A percentile compares a stretch with the other conserved stretches of the same genome.
Conservation (phyloP, 2,888 invertebrate species). For the Perizoma affinitatum region DNA sequence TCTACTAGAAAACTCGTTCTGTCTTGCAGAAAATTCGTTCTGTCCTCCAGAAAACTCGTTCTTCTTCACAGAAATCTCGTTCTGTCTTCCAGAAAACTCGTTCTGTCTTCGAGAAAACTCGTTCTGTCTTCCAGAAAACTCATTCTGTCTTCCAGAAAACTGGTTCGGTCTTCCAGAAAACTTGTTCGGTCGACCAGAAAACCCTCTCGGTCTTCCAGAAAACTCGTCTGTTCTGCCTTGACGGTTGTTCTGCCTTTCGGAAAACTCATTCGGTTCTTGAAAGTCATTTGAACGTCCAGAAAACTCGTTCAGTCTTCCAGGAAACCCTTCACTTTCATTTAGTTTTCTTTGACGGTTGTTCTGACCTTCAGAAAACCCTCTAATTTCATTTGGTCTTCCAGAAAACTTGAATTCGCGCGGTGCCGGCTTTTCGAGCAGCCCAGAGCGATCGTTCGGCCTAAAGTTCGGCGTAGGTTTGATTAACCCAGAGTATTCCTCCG, state of each 20-base stretch:
- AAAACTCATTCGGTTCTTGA: neutral
- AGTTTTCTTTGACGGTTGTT: neutral
- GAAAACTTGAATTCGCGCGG: conserved; percentile 4
- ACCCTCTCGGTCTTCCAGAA: too few relatives aligned
- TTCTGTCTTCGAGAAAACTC: conserved; percentile 9
- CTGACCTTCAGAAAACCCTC: neutral
- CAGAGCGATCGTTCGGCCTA: conserved; percentile 7
- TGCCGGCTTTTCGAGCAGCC: neutral
- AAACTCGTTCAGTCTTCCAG: conserved; percentile 7
- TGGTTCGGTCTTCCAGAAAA: conserved; percentile 6
- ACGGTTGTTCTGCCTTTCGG: too few relatives aligned
- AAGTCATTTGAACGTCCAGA: neutral
- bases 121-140: neutral
- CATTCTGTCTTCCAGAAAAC: conserved; percentile 2
- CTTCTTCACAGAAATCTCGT: conserved; percentile 3
- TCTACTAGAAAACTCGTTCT: neutral
- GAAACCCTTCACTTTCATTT: neutral
- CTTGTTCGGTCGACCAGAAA: conserved; percentile 3
- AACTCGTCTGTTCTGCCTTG: too few relatives aligned
- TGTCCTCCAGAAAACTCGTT: conserved; percentile 1
- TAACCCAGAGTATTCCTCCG: conserved; percentile 12
- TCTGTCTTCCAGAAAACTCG: conserved; percentile 7
- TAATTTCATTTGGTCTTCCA: neutral
- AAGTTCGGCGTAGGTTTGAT: conserved; percentile 13
- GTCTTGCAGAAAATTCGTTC: conserved; percentile 3